Base-by-base conservation (phyloP, 2,888 invertebrate species). In the Drosophila fulvimacula region DNA sequence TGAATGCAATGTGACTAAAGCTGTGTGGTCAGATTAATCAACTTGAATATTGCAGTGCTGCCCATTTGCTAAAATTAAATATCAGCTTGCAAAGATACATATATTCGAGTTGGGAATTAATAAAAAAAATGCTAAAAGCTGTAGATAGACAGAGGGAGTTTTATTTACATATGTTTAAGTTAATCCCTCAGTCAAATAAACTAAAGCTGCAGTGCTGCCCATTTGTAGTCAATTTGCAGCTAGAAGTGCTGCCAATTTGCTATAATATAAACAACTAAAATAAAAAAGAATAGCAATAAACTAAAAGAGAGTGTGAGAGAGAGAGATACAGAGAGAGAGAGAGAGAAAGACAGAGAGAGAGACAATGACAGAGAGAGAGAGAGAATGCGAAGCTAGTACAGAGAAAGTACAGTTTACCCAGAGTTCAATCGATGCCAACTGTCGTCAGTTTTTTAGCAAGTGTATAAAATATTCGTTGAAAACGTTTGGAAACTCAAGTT, bases 381-480 rank as follows among this genome's bases (percentile, higher is more conserved):
- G 13, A 30, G 7, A 30, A 30, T 30, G 7, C n/a, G n/a, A n/a
- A n/a, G n/a, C n/a, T n/a, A n/a, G n/a, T n/a, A n/a, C 9, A 19
- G 19, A 30, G 13, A 32, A 49, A 19, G 32, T 17, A 6, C 7
- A 19, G 32, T 7, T 19, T 13, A 7, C 7, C 13, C 17, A 34
- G 30, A 21, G 15, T 10, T 6, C 21, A n/a, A 27, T 0, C 10
- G 1, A 21, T n/a, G n/a, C 24, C 24, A 52, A 52, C n/a, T 51
- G 15, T n/a, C 15, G n/a, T n/a, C 13, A 49, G 3, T 17, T 13
- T 24, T n/a, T 30, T 34, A n/a, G 17, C 13, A 30, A 72, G 67
- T 13, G 75, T 46, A 68, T 55, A n/a, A 5, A n/a, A 7, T 6
- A 57, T 67, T 73, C 73, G 73, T 17, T 48, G 15, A 3, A 19